Conservation (phyloP, 2,888 invertebrate species). For the Platycheirus albimanus region DNA sequence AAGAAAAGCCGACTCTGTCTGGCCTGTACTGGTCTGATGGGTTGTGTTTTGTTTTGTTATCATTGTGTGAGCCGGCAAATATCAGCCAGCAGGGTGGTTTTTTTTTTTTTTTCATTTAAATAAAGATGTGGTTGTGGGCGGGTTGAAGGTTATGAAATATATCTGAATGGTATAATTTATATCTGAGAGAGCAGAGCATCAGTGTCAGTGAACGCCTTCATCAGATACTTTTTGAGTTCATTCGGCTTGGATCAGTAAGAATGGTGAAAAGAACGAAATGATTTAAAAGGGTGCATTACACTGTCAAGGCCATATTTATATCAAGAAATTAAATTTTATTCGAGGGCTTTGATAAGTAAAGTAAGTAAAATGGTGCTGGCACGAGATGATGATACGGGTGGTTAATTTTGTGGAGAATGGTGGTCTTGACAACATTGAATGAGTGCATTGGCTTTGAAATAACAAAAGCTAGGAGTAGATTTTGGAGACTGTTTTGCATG, state of each 20-base stretch:
- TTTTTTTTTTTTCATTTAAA: neutral
- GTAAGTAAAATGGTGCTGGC: neutral
- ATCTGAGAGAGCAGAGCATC: neutral
- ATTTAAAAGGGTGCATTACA: conserved; percentile 34
- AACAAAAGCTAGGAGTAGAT: no score
- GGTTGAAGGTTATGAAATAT: conserved; percentile 62
- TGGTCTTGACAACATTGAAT: neutral
- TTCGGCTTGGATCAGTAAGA: conserved; percentile 22
- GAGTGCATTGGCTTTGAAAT: no score
- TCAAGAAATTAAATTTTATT: neutral
- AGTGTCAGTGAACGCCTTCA: conserved; percentile 38
- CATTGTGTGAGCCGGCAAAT: conserved; percentile 24
- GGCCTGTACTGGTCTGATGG: no score
- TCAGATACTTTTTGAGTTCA: conserved; percentile 24
- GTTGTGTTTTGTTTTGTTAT: conserved; percentile 20
- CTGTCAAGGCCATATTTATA: conserved; percentile 30
- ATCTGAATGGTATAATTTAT: conserved; percentile 2
- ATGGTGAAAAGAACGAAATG: neutral
- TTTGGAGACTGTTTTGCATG: no score
- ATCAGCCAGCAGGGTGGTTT: conserved; percentile 10
- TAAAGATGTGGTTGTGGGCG: conserved; percentile 14
- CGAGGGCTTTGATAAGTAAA: neutral
- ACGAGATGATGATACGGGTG: neutral
- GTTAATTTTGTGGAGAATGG: neutral
- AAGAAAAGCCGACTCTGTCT: conserved; percentile 24